Percentiles rank a stretch among this genome's conserved stretches.
Conservation (phyloP, 2,888 invertebrate species). For the Drosophila antonietae region DNA sequence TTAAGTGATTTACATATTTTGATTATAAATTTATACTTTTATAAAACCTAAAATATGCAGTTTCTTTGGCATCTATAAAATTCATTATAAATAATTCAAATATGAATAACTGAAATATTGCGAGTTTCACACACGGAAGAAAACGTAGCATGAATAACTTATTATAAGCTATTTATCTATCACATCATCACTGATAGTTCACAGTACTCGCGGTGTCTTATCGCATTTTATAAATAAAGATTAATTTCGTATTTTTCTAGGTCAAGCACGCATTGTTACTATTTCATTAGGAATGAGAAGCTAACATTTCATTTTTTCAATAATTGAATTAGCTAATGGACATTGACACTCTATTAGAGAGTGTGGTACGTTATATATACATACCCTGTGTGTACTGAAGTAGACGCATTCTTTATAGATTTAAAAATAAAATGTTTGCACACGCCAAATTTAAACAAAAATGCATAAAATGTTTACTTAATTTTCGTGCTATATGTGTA, state of each 20-base stretch:
- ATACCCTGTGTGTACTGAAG: too few species aligned
- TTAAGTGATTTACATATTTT: slow-evolving; percentile 39
- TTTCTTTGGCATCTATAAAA: not conserved
- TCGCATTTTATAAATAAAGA: slow-evolving; percentile 18
- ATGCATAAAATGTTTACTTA: too few species aligned
- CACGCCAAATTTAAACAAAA: not conserved
- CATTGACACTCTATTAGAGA: not conserved
- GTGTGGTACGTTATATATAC: too few species aligned
- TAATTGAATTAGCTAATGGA: not conserved
- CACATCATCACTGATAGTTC: not conserved
- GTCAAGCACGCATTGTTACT: not conserved
- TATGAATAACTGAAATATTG: not conserved
- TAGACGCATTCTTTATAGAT: not conserved
- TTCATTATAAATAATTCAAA: too few species aligned
- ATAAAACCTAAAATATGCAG: slow-evolving; percentile 8
- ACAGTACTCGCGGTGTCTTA: slow-evolving; percentile 13
- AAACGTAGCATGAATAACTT: not conserved
- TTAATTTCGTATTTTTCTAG: not conserved
- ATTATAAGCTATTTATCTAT: not conserved
- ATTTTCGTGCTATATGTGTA: not conserved
- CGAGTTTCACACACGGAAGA: not conserved
- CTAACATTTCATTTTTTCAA: not conserved
- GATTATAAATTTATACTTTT: slow-evolving; percentile 11
- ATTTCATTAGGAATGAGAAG: not conserved
- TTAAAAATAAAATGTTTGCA: not conserved